phyloP scores from a whole-genome alignment of 2,888 invertebrate species.

The Drosophila emarginata region DNA sequence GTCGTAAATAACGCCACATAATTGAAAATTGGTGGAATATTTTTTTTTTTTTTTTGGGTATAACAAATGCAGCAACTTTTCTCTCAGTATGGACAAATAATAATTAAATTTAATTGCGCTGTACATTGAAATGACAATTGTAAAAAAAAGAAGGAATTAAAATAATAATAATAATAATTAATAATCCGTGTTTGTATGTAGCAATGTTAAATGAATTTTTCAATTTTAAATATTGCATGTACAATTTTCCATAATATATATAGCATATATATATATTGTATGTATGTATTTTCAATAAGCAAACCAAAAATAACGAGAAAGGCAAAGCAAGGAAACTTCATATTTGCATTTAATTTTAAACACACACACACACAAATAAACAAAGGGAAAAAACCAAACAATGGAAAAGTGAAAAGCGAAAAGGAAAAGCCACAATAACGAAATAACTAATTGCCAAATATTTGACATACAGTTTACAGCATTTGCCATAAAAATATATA shows the following conservation, averaged over 20 bases:
- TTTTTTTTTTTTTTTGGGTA: not conserved
- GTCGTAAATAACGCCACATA: slow-evolving; percentile 62
- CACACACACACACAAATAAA: slow-evolving; percentile 35
- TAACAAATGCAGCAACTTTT: slow-evolving; percentile 23
- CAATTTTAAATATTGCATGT: slow-evolving; percentile 46
- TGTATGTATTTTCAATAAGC: slow-evolving; percentile 15
- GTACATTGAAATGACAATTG: slow-evolving; percentile 57
- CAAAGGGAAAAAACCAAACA: slow-evolving; percentile 16
- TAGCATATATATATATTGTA: slow-evolving; percentile 34
- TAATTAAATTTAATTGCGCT: slow-evolving; percentile 70
- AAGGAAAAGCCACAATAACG: slow-evolving; percentile 39
- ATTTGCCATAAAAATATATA: slow-evolving; percentile 39
- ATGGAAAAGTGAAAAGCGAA: slow-evolving; percentile 29
- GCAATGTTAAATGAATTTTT: slow-evolving; percentile 27
- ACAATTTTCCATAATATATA: slow-evolving; percentile 34
- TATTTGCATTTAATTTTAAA: slow-evolving; percentile 67
- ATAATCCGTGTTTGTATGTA: slow-evolving; percentile 34
- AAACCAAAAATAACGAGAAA: slow-evolving; percentile 20
- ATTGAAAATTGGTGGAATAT: slow-evolving; percentile 49
- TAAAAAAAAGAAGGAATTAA: slow-evolving; percentile 28
- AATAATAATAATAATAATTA: slow-evolving; percentile 19
- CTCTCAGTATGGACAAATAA: slow-evolving; percentile 47
- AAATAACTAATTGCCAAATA: slow-evolving; percentile 73
- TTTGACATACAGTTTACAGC: slow-evolving; percentile 61
- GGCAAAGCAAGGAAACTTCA: slow-evolving; percentile 43